A percentile compares a stretch with the other conserved stretches of the same genome.
phyloP scores from a whole-genome alignment of 1,140 invertebrate species.

The Gonioctena quinquepunctata region DNA sequence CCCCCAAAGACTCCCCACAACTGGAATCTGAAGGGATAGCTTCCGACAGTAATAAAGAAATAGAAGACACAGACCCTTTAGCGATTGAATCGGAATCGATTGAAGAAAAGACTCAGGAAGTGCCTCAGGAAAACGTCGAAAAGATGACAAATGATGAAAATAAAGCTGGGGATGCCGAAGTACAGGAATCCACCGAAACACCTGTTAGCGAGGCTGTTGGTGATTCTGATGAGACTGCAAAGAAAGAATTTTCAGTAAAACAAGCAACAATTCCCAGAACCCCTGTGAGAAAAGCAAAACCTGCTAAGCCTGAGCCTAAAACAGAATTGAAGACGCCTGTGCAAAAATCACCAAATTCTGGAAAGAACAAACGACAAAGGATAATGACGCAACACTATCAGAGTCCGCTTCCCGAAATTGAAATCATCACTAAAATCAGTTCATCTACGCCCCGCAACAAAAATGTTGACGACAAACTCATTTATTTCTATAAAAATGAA shows the following conservation, averaged over 20 bases:
- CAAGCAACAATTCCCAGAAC: constrained; percentile 35
- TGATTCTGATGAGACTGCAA: neutral
- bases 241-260: neutral
- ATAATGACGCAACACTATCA: constrained; percentile 71
- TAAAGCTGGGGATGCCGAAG: neutral
- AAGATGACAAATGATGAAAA: neutral
- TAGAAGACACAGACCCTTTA: neutral
- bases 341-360: constrained; percentile 33
- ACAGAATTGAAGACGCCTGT: constrained; percentile 47
- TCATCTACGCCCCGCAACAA: constrained; percentile 67
- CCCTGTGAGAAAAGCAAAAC: constrained; percentile 55
- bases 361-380: constrained; percentile 41
- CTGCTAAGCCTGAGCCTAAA: constrained; percentile 41
- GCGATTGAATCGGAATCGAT: neutral
- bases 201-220: neutral
- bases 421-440: constrained; percentile 71
- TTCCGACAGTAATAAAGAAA: neutral
- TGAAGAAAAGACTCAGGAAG: neutral
- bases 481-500: constrained; percentile 84
- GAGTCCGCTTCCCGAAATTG: constrained; percentile 76
- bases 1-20: neutral
- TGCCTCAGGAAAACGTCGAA: neutral
- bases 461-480: constrained; percentile 77
- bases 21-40: neutral
- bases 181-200: neutral